Evolutionary conservation across 2,797 vertebrate genomes (phyloP), one percentile per base, ranked within the genome.

Genomic region (Schizopygopsis malacanthus): DNA sequence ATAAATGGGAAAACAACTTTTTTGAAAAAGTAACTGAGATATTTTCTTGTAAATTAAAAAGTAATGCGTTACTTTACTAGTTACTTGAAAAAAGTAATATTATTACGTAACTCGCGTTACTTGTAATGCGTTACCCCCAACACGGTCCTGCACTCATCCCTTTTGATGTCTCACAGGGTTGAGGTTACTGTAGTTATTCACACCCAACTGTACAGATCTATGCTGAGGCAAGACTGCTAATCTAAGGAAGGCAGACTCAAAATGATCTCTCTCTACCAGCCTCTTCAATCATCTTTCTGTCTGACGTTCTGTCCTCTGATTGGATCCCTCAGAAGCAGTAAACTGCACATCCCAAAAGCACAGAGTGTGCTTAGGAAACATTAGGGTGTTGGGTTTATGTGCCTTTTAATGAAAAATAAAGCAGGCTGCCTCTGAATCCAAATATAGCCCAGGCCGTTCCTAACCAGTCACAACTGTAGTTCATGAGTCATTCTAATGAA

Each of bases 401-500:
- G 63, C 4, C 67, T 18, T 50, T 63, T 82, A 92, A 93, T 93
- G 90, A 93, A 93, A 93, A 93, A 91, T 92, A 92, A 93, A 91
- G 78, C 45, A 82, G 77, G 39, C 79, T 37, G 77, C 43, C 80
- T 79, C 65, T 81, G 56, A 81, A 75, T 75, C 90, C 86, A 90
- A 88, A 92, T 88, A 89, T 91, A 91, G 89, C 86, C n/a, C 47
- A 70, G 52, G 71, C 71, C 59, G 69, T 89, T 88, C 69, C 86
- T 89, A 90, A 84, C 65, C 88, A 81, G 88, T 79, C 70, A 76
- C 52, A 80, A 87, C 88, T 72, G 37, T 65, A 88, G 73, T 61
- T 65, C 72, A 80, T 92, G 88, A 94, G 91, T 95, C 94, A 94
- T 85, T 70, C 54, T 78, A 92, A 87, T 91, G 88, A 93, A 94